phyloP scores from a whole-genome alignment of 2,113 vertebrate species.

The Lophius piscatorius region DNA sequence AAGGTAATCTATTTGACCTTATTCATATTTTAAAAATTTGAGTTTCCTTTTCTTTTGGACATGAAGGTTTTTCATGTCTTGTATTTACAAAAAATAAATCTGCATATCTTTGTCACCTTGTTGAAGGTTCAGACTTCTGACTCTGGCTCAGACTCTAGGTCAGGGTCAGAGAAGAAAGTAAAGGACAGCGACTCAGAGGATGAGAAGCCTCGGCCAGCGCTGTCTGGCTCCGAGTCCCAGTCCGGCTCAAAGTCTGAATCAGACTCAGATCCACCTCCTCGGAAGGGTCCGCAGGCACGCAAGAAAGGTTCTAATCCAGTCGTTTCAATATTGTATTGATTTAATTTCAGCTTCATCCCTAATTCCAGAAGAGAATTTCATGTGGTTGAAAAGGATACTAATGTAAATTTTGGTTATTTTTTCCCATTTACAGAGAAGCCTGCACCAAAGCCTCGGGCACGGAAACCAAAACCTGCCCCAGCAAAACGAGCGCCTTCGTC shows the following conservation, averaged over 20 bases:
- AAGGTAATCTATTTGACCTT: constrained; percentile 58
- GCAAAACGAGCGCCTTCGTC: constrained; percentile 79
- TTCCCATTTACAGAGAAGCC: constrained; percentile 81
- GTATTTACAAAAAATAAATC: too few species aligned
- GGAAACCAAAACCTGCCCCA: constrained; percentile 85
- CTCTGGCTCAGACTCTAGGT: constrained; percentile 85
- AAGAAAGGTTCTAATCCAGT: constrained; percentile 84
- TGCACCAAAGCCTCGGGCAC: constrained; percentile 87
- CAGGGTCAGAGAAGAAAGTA: constrained; percentile 80
- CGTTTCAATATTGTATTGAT: not conserved
- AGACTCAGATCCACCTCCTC: constrained; percentile 87
- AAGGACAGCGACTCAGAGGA: constrained; percentile 79
- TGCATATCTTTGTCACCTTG: constrained; percentile 6
- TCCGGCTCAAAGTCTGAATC: constrained; percentile 86
- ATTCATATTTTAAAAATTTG: too few species aligned
- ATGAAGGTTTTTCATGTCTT: not conserved
- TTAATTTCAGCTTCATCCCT: not conserved
- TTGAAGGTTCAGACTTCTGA: constrained; percentile 84
- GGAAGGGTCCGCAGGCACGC: constrained; percentile 83
- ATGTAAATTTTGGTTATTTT: not conserved
- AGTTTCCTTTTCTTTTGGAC: too few species aligned
- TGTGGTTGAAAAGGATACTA: not conserved
- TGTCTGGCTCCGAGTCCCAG: constrained; percentile 80
- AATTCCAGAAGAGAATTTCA: not conserved
- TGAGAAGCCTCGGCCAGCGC: constrained; percentile 80